Evolutionary conservation across 2,797 vertebrate species (phyloP), one percentile per base, ranked within the genome.

Genomic region (Pangasius sanitwongsei): DNA sequence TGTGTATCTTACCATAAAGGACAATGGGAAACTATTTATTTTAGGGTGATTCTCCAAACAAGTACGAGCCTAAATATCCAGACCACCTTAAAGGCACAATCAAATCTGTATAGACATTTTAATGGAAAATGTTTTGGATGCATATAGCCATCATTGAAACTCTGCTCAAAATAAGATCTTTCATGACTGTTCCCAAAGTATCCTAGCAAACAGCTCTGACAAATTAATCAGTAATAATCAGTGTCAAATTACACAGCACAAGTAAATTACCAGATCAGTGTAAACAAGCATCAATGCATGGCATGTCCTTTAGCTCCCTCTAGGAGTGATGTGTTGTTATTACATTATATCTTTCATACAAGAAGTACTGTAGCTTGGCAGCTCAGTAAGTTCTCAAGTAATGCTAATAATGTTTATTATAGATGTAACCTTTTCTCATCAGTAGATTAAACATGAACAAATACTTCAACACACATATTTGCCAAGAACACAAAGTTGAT

Each of bases 291-390:
- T 37, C 20, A 6, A 20, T n/a, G 28, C 41, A 83, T 65, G 25
- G 28, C 44, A 82, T 91, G 75, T 92, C 69, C 48, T 74, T 34
- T 93, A 75, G 92, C 92, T 88, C 94, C 94, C 90, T 93, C 95
- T 95, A 86, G 41, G 53, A 93, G 34, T 74, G 16, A 0, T 7
- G 67, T 18, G 0, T 2, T 50, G 86, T 89, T 74, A 92, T 89
- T 89, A 87, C 87, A 83, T 48, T 34, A 31, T 55, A 86, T 23
- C 9, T 59, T 57, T 31, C 48, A 72, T 34, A 59, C 28, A 82
- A 37, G 9, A 37, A 59, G 59, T n/a, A 18, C 23, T 18, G 37
- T n/a, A 44, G 6, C 37, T 50, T 34, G 23, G 9, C 28, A 48
- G 12, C 48, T 81, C 31, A n/a, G 34, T 48, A 69, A 53, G 6